Conservation (phyloP, 2,888 invertebrate genomes). For the Nezara viridula region DNA sequence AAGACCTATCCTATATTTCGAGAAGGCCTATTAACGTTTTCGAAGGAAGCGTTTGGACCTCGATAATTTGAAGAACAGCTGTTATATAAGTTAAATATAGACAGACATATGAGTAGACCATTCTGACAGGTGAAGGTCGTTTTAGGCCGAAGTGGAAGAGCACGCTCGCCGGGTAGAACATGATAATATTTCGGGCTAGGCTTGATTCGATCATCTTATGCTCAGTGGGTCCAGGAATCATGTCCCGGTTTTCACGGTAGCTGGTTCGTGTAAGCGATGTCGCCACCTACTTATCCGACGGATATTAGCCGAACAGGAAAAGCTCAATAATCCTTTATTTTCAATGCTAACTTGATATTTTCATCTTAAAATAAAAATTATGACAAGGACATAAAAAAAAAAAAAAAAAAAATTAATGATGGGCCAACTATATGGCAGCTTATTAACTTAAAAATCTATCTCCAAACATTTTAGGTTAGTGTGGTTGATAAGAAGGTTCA, state of each 20-base stretch:
- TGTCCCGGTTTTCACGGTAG: background rate
- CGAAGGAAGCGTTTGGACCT: background rate
- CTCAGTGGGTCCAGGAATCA: background rate
- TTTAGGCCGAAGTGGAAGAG: background rate
- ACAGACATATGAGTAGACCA: background rate
- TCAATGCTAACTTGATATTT: too few species aligned
- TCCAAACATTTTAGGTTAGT: too few species aligned
- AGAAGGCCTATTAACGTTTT: background rate
- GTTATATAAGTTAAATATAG: constrained; percentile 7
- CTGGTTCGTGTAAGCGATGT: too few species aligned
- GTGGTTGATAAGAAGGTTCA: too few species aligned
- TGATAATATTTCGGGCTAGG: background rate
- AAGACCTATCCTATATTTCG: too few species aligned
- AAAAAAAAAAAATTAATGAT: too few species aligned
- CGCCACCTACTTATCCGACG: background rate
- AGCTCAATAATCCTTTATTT: background rate
- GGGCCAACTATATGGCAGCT: too few species aligned
- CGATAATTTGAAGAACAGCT: background rate
- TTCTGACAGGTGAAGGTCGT: constrained; percentile 1
- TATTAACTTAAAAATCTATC: too few species aligned
- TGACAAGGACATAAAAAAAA: too few species aligned
- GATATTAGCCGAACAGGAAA: background rate
- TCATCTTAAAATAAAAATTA: too few species aligned
- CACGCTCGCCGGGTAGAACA: background rate
- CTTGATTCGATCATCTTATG: too few species aligned